Percentiles rank a stretch among this genome's conserved stretches.
phyloP scores from a whole-genome alignment of 1,140 invertebrate genomes.

The Apis cerana region DNA sequence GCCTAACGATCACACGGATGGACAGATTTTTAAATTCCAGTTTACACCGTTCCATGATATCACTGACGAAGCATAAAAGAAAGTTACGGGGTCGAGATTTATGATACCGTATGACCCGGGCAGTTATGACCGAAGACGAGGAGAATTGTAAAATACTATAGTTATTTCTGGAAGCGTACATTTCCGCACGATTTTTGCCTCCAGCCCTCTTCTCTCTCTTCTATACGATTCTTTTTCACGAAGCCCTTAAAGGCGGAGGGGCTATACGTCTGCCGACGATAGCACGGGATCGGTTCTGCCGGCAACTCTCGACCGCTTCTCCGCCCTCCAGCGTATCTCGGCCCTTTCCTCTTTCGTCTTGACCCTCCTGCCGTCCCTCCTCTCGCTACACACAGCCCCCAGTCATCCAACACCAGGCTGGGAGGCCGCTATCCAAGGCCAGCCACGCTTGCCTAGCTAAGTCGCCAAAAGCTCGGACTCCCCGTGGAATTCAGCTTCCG shows the following conservation, averaged over 20 bases:
- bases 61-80: neutral
- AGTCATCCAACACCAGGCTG: slow-evolving; percentile 1
- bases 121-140: slow-evolving; percentile 42
- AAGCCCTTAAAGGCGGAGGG: slow-evolving; percentile 45
- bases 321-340: slow-evolving; percentile 48
- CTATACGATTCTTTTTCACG: slow-evolving; percentile 53
- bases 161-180: slow-evolving; percentile 50
- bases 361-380: slow-evolving; percentile 7
- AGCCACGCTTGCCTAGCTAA: slow-evolving; percentile 57
- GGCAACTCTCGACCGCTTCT: slow-evolving; percentile 32
- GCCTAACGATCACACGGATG: neutral
- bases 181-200: slow-evolving; percentile 34
- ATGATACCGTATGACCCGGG: slow-evolving; percentile 25
- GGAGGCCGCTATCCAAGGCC: slow-evolving; percentile 39
- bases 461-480: slow-evolving; percentile 65
- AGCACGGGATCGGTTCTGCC: slow-evolving; percentile 49
- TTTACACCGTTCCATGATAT: slow-evolving; percentile 19
- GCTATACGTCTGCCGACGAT: slow-evolving; percentile 51
- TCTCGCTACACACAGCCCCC: neutral
- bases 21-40: slow-evolving; percentile 8
- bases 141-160: slow-evolving; percentile 43
- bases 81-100: slow-evolving; percentile 21
- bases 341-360: slow-evolving; percentile 29
- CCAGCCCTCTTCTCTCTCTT: neutral
- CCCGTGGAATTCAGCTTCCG: slow-evolving; percentile 64